Evolutionary conservation across 2,888 invertebrate genomes (phyloP).

Genomic region (Hoplodrina ambigua): DNA sequence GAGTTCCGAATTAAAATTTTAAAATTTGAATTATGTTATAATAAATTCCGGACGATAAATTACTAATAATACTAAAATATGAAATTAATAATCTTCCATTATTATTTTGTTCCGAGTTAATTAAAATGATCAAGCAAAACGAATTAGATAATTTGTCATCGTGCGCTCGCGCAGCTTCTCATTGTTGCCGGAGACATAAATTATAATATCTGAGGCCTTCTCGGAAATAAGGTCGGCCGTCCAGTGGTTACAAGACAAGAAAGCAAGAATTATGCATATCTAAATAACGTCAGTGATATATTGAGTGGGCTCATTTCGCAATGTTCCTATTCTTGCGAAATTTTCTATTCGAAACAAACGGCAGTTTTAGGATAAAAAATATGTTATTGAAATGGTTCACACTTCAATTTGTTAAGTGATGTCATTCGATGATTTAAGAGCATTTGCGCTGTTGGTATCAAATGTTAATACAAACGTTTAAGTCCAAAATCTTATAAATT

Average conservation of each 20-base stretch:
- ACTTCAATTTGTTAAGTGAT: constrained; percentile 29
- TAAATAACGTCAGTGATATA: constrained; percentile 51
- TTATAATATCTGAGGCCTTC: constrained; percentile 78
- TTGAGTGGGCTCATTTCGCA: constrained; percentile 29
- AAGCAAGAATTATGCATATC: constrained; percentile 56
- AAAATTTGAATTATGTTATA: constrained; percentile 40
- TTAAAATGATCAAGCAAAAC: constrained; percentile 83
- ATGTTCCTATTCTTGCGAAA: constrained; percentile 40
- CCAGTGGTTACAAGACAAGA: constrained; percentile 45
- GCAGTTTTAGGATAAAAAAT: constrained; percentile 14
- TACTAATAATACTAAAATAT: constrained; percentile 52
- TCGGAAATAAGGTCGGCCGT: constrained; percentile 74
- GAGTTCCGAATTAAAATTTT: constrained; percentile 38
- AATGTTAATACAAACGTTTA: no score
- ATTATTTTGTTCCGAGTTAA: constrained; percentile 75
- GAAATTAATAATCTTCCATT: constrained; percentile 57
- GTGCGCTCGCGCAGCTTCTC: constrained; percentile 67
- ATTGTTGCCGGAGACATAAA: constrained; percentile 79
- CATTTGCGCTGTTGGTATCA: no score
- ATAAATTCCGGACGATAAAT: constrained; percentile 57
- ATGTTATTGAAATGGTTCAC: not conserved
- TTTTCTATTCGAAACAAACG: not conserved
- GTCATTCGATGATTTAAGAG: constrained; percentile 13
- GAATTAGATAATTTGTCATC: constrained; percentile 88
- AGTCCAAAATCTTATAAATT: not conserved